These are phyloP conservation scores for Typhlomys cinereus DNA, from an alignment of 2,113 vertebrate genomes.

Conservation along the genomic window DNA sequence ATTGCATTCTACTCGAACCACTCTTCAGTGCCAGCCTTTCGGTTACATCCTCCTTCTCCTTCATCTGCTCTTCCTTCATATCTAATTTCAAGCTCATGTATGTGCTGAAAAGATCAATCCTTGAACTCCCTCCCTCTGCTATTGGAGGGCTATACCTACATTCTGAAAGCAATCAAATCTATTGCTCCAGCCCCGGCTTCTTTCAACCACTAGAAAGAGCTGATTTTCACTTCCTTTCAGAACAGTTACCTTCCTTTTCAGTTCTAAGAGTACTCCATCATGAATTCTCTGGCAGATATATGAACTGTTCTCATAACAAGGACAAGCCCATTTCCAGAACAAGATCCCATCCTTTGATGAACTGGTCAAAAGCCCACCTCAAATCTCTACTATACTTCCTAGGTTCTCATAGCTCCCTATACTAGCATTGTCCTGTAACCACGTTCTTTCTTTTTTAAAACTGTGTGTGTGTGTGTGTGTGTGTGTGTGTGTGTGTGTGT, in stretches of 20 bases:
- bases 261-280: conserved; percentile 14
- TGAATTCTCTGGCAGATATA: conserved; percentile 1
- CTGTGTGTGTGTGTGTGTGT: no score
- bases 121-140: background rate
- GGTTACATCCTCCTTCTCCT: background rate
- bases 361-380: background rate
- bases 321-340: background rate
- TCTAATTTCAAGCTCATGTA: background rate
- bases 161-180: background rate
- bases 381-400: conserved; percentile 10
- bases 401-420: background rate
- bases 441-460: background rate
- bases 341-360: background rate
- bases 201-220: background rate
- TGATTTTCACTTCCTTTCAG: conserved; percentile 41
- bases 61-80: background rate
- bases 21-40: background rate
- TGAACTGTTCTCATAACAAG: conserved; percentile 43
- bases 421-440: background rate
- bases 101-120: background rate
- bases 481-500: no score
- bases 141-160: background rate
- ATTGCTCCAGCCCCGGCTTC: background rate
- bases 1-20: background rate
- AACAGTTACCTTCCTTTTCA: background rate